Base-by-base conservation (phyloP, 2,113 vertebrate species). In the Heteronetta atricapilla region DNA sequence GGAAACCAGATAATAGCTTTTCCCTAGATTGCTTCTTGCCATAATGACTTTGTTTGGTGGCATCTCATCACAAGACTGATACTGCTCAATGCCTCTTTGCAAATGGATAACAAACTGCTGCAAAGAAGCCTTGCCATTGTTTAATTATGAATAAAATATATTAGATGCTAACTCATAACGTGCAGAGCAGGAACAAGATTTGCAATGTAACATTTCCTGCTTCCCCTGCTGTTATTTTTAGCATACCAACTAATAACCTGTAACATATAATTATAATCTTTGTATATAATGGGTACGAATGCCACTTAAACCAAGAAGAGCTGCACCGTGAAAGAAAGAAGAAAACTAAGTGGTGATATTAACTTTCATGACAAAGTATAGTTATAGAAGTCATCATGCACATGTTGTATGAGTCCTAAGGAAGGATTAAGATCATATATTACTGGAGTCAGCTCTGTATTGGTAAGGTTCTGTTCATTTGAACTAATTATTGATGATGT, bases 11-110 rank as follows among this genome's bases (percentile, higher is more conserved):
- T 92, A 93, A 91, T 79, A 86, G 38, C 50, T 94, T 92, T 86
- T 93, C 66, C 62, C 44, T 75, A 53, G 66, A 86, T 88, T 84
- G 69, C 52, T 79, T 86, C 73, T 89, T 94, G 64, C 68, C 76
- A 93, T 83, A 91, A 83, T 80, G 80, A 88, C n/a, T 77, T 77
- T 94, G 58, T 78, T 95, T 95, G 88, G 95, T 90, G 73, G 66
- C 63, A 90, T 76, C 60, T 88, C 69, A 86, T 84, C 77, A 73
- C 34, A 86, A 64, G 82, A 81, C 60, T 81, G 79, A 94, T 83
- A 4, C 20, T 42, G 26, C 33, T 48, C 60, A n/a, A 18, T 88
- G 68, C 16, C 36, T 96, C 64, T 93, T 92, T 64, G 48, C 59
- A 9, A 91, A 86, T 10, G 44, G 73, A 82, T 95, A 95, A 88